These are phyloP conservation scores for Polymixis lichenea DNA, from an alignment of 2,888 invertebrate species.

Conservation along the genomic window DNA sequence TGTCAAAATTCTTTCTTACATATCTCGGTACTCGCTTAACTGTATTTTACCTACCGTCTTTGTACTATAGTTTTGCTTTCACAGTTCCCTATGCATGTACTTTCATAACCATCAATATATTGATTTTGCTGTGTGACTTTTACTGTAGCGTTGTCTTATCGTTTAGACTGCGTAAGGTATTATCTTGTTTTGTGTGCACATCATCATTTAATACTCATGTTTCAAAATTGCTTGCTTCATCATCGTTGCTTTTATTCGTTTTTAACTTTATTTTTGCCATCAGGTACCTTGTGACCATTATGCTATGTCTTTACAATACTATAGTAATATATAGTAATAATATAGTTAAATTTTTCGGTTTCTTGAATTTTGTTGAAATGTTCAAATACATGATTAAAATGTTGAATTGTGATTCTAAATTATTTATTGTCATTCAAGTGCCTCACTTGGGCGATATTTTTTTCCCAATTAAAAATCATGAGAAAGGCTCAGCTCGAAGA, in stretches of 20 bases:
- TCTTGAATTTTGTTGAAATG: conserved; percentile 8
- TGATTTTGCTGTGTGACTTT: conserved; percentile 39
- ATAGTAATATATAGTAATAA: too few species aligned
- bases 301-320: conserved; percentile 1
- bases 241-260: conserved; percentile 53
- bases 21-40: conserved; percentile 59
- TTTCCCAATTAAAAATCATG: conserved; percentile 37
- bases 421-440: background rate
- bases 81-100: conserved; percentile 51
- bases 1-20: conserved; percentile 4
- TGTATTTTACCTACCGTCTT: conserved; percentile 27
- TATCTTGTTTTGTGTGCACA: conserved; percentile 33
- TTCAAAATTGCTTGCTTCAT: conserved; percentile 53
- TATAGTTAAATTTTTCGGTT: conserved; percentile 3
- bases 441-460: conserved; percentile 3
- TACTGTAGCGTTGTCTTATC: conserved; percentile 29
- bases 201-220: conserved; percentile 23
- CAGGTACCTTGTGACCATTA: conserved; percentile 19
- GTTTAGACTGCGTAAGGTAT: conserved; percentile 32
- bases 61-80: conserved; percentile 23
- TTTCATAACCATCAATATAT: conserved; percentile 25
- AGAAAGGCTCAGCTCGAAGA: background rate
- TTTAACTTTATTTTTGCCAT: conserved; percentile 17
- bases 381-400: background rate
- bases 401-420: conserved; percentile 23